phyloP scores from a whole-genome alignment of 2,888 invertebrate species.

The Poecilobothrus nobilitatus region DNA sequence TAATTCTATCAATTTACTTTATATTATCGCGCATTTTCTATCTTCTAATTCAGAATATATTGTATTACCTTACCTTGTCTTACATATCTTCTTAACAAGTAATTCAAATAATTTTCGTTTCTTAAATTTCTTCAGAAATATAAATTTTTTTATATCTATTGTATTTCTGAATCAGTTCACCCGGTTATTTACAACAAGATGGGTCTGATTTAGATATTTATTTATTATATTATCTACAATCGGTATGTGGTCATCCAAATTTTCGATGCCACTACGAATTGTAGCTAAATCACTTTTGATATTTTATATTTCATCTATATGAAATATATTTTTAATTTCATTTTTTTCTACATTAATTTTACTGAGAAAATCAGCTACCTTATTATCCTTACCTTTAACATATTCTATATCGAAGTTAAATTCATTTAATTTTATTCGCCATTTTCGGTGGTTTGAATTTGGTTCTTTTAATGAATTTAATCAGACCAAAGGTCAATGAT shows the following conservation, averaged over 20 bases:
- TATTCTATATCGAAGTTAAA: conserved; percentile 30
- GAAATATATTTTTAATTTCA: not conserved
- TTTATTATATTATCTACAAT: conserved; percentile 7
- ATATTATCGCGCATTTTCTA: conserved; percentile 2
- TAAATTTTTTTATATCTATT: not conserved
- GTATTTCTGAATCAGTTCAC: conserved; percentile 1
- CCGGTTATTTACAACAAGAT: conserved; percentile 5
- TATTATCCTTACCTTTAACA: too few species aligned
- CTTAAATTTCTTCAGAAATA: not conserved
- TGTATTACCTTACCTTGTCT: not conserved
- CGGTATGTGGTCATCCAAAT: conserved; percentile 8
- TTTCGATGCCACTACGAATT: too few species aligned
- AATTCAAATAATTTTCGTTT: conserved; percentile 10
- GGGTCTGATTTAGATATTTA: conserved; percentile 7
- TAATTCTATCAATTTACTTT: conserved; percentile 11
- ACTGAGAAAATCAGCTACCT: conserved; percentile 23
- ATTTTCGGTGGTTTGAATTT: conserved; percentile 33
- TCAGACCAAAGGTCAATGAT: conserved; percentile 36
- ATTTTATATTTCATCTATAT: not conserved
- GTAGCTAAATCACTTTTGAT: not conserved
- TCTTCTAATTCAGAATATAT: too few species aligned
- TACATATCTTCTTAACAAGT: conserved; percentile 9
- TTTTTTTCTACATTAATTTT: conserved; percentile 22
- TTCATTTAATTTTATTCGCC: conserved; percentile 32
- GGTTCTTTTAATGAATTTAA: too few species aligned